Conservation (phyloP, 2,888 invertebrate genomes). For the Nowickia ferox region DNA sequence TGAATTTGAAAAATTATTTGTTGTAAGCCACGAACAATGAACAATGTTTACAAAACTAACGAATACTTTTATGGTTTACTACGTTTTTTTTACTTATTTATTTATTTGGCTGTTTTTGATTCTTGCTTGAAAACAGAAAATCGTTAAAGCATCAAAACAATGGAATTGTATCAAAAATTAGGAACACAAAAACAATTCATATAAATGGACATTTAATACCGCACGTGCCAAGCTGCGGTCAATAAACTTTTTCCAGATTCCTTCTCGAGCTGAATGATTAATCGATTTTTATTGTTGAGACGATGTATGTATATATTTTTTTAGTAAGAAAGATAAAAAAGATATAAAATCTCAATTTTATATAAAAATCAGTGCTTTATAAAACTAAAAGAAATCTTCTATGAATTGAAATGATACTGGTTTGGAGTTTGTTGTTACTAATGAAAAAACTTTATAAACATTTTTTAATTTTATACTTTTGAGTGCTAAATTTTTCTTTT, state of each 20-base stretch:
- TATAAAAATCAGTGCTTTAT: neutral
- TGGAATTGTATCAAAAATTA: neutral
- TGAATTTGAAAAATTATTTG: slow-evolving; percentile 51
- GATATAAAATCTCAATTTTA: neutral
- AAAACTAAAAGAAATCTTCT: too few species aligned
- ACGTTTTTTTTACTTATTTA: neutral
- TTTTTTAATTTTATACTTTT: too few species aligned
- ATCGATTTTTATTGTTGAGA: neutral
- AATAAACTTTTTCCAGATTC: neutral
- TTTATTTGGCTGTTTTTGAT: slow-evolving; percentile 19
- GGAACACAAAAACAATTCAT: neutral
- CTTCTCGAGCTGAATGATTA: neutral
- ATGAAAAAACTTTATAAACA: too few species aligned
- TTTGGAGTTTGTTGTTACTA: too few species aligned
- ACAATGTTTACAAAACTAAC: slow-evolving; percentile 69
- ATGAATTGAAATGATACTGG: too few species aligned
- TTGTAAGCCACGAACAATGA: slow-evolving; percentile 65
- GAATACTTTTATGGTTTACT: slow-evolving; percentile 11
- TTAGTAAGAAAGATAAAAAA: neutral
- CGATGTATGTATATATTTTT: neutral
- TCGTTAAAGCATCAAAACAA: neutral
- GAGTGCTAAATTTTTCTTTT: too few species aligned
- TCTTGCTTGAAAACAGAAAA: slow-evolving; percentile 4
- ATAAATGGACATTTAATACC: neutral
- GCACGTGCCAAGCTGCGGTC: slow-evolving; percentile 15